Conservation (phyloP, 2,888 invertebrate species). For the Zygothrica quintamaculata region DNA sequence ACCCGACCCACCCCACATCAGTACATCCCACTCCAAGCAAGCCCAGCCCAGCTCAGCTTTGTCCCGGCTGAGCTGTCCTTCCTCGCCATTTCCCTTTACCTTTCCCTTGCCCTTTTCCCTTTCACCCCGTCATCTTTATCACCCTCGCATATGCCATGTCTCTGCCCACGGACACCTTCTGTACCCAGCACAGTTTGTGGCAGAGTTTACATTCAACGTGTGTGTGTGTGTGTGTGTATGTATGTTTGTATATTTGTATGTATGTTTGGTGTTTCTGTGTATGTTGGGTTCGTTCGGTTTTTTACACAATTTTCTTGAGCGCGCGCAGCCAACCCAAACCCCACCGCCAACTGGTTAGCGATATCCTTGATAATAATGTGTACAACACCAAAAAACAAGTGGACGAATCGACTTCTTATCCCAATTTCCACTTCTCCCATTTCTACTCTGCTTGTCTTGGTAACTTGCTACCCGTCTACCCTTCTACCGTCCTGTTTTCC, state of each 20-base stretch:
- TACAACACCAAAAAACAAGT: constrained; percentile 56
- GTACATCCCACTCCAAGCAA: too few relatives aligned
- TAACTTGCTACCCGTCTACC: background rate
- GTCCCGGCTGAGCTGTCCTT: constrained; percentile 18
- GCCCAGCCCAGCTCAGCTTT: constrained; percentile 22
- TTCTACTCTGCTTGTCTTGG: background rate
- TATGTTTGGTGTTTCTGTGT: constrained; percentile 7
- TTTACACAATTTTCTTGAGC: constrained; percentile 68
- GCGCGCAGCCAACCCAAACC: constrained; percentile 51
- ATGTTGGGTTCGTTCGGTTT: constrained; percentile 38
- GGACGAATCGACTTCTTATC: constrained; percentile 36
- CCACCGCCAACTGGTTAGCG: constrained; percentile 51
- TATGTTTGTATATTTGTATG: constrained; percentile 24
- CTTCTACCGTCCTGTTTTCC: background rate
- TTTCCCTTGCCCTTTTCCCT: too few relatives aligned
- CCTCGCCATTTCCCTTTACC: background rate
- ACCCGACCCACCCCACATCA: constrained; percentile 35
- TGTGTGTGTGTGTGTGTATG: constrained; percentile 25
- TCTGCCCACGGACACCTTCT: too few relatives aligned
- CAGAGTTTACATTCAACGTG: constrained; percentile 46
- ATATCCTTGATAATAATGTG: constrained; percentile 65
- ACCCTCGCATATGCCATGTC: too few relatives aligned
- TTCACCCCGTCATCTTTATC: too few relatives aligned
- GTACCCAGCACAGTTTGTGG: too few relatives aligned
- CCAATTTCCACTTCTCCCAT: background rate